Percentiles rank a stretch among this genome's conserved stretches.
These are phyloP conservation scores for Ahaetulla prasina DNA, from an alignment of 2,113 vertebrate genomes.

Conservation along the genomic window DNA sequence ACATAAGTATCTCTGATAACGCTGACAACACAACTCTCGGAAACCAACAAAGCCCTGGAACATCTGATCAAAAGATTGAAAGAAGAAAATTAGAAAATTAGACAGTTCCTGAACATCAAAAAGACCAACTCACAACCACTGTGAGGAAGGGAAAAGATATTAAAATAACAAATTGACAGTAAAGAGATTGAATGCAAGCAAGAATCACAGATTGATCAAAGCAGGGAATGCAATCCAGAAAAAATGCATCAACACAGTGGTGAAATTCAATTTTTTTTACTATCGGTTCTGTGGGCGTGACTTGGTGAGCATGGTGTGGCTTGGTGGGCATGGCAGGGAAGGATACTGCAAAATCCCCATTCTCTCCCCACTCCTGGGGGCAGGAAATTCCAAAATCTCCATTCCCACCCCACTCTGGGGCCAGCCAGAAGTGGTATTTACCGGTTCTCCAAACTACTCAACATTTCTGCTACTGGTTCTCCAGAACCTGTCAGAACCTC, in stretches of 20 bases:
- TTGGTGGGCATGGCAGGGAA: too few relatives aligned
- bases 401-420: too few relatives aligned
- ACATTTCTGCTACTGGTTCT: too few relatives aligned
- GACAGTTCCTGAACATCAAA: neutral
- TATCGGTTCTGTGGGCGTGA: too few relatives aligned
- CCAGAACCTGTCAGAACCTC: too few relatives aligned
- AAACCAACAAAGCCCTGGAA: neutral
- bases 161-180: neutral
- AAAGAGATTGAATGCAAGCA: neutral
- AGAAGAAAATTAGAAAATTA: neutral
- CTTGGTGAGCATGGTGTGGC: too few relatives aligned
- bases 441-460: too few relatives aligned
- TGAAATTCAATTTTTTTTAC: too few relatives aligned
- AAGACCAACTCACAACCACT: neutral
- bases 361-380: too few relatives aligned
- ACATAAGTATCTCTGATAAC: neutral
- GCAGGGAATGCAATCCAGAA: neutral
- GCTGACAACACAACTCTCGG: neutral
- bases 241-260: neutral
- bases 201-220: neutral
- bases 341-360: too few relatives aligned
- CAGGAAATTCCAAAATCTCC: too few relatives aligned
- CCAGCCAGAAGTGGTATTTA: too few relatives aligned
- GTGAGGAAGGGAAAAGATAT: neutral
- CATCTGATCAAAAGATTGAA: neutral